Evolutionary conservation across 2,797 vertebrate genomes (phyloP).

Genomic region (Petrocephalus sullivani): DNA sequence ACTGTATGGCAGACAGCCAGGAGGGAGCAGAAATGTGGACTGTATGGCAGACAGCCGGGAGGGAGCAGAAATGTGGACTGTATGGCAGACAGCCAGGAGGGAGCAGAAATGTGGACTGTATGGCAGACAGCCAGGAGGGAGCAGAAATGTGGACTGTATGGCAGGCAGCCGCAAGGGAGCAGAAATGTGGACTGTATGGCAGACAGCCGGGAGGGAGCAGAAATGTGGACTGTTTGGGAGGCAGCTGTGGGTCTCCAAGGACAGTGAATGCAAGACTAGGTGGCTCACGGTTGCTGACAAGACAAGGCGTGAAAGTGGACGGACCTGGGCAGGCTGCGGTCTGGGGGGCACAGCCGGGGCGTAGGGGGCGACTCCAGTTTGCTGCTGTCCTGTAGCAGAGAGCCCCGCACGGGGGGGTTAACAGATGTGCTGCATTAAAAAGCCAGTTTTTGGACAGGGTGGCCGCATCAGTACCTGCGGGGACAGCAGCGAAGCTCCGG

Average conservation of each 20-base stretch:
- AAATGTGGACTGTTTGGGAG: not conserved
- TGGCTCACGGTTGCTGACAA: not conserved
- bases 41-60: too few species aligned
- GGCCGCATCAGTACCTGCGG: slow-evolving; percentile 61
- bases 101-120: too few species aligned
- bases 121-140: too few species aligned
- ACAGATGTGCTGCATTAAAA: not conserved
- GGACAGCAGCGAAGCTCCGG: slow-evolving; percentile 75
- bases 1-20: not conserved
- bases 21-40: not conserved
- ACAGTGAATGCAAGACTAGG: not conserved
- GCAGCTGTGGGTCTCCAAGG: not conserved
- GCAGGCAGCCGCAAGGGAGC: not conserved
- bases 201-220: not conserved
- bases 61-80: too few species aligned
- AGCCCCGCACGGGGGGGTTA: not conserved
- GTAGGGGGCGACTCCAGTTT: slow-evolving; percentile 74
- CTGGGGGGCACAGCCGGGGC: slow-evolving; percentile 95
- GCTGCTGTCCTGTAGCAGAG: slow-evolving; percentile 67
- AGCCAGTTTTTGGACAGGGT: not conserved
- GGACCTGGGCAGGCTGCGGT: slow-evolving; percentile 89
- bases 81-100: too few species aligned
- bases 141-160: not conserved
- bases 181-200: not conserved
- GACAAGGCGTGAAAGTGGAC: not conserved